phyloP scores from a whole-genome alignment of 2,888 invertebrate species.

The Hyalella azteca region DNA sequence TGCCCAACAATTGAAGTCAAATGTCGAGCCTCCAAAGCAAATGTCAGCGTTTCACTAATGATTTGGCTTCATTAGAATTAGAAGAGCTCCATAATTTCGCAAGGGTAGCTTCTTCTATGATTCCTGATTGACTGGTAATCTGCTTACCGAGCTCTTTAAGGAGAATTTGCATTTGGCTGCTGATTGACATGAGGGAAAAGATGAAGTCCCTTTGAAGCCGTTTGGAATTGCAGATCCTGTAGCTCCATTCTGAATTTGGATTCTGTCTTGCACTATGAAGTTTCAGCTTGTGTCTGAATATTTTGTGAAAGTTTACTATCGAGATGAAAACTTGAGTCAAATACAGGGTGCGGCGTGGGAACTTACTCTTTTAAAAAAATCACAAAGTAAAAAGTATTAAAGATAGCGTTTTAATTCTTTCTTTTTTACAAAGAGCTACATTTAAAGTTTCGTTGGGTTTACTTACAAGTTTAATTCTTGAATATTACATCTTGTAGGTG shows the following conservation, averaged over 20 bases:
- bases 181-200: not conserved
- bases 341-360: too few relatives aligned
- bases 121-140: conserved; percentile 23
- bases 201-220: not conserved
- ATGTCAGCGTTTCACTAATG: not conserved
- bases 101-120: not conserved
- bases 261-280: not conserved
- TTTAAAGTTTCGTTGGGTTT: too few relatives aligned
- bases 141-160: not conserved
- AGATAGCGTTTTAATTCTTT: not conserved
- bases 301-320: too few relatives aligned
- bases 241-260: not conserved
- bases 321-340: too few relatives aligned
- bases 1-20: not conserved
- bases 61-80: not conserved
- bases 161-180: conserved; percentile 12
- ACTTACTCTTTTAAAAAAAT: not conserved
- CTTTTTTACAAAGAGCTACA: too few relatives aligned
- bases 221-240: not conserved
- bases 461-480: too few relatives aligned
- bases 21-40: not conserved
- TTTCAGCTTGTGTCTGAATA: not conserved
- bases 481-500: too few relatives aligned
- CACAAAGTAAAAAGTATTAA: not conserved
- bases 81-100: conserved; percentile 1